These are phyloP conservation scores for Larimichthys crocea DNA, from an alignment of 2,113 vertebrate species.

Conservation along the genomic window DNA sequence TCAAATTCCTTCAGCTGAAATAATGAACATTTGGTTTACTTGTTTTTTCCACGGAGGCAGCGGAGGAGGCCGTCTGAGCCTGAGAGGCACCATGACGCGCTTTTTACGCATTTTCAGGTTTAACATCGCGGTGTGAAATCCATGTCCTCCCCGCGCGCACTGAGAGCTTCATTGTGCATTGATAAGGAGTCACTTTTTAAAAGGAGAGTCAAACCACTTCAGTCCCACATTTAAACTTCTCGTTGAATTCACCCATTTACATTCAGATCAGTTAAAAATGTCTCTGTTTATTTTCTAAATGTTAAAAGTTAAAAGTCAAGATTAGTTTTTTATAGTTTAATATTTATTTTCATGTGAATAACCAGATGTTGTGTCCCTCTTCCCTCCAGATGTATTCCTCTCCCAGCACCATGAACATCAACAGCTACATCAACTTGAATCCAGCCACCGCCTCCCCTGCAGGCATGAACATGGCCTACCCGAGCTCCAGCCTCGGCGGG, in stretches of 20 bases:
- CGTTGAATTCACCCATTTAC: background rate
- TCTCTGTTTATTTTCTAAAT: background rate
- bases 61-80: constrained; percentile 56
- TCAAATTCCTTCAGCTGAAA: background rate
- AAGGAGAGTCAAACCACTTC: constrained; percentile 8
- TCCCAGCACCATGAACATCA: constrained; percentile 87
- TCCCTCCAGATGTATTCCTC: constrained; percentile 88
- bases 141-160: constrained; percentile 68
- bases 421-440: constrained; percentile 93
- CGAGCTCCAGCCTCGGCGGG: constrained; percentile 78
- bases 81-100: constrained; percentile 75
- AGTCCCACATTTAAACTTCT: background rate
- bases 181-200: constrained; percentile 67
- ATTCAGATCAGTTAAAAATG: background rate
- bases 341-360: background rate
- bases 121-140: constrained; percentile 79
- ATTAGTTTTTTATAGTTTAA: background rate
- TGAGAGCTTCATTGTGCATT: constrained; percentile 82
- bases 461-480: constrained; percentile 87
- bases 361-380: constrained; percentile 26
- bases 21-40: background rate
- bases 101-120: constrained; percentile 82
- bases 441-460: constrained; percentile 81
- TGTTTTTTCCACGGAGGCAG: constrained; percentile 46
- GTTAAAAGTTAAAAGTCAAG: background rate